Conservation (phyloP, 2,797 vertebrate species). For the Cyprinella venusta region DNA sequence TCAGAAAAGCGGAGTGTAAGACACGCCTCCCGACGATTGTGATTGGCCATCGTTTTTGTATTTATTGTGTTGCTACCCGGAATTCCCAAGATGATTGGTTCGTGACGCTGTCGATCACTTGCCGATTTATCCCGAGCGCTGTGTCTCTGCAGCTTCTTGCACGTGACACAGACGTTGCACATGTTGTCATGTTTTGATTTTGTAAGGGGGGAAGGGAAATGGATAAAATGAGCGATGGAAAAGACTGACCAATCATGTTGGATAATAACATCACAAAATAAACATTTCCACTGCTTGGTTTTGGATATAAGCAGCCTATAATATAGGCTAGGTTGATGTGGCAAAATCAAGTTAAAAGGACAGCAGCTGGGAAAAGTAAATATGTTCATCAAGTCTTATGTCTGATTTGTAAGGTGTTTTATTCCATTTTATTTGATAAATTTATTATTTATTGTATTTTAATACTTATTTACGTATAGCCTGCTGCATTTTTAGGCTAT, state of each 20-base stretch:
- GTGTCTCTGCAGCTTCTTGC: slow-evolving; percentile 52
- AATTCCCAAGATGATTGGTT: slow-evolving; percentile 60
- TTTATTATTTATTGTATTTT: background rate
- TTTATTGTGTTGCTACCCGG: slow-evolving; percentile 68
- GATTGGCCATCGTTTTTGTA: slow-evolving; percentile 60
- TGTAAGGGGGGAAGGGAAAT: slow-evolving; percentile 41
- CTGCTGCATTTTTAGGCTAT: background rate
- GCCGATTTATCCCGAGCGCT: slow-evolving; percentile 37
- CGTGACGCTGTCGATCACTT: slow-evolving; percentile 45
- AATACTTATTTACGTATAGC: background rate
- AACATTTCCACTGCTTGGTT: background rate
- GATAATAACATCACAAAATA: slow-evolving; percentile 11
- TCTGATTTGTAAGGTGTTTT: background rate
- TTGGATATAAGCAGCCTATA: background rate
- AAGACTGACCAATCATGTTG: background rate
- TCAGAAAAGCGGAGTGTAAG: slow-evolving; percentile 44
- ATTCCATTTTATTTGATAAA: background rate
- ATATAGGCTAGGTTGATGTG: background rate
- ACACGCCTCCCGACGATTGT: slow-evolving; percentile 32
- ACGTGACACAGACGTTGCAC: slow-evolving; percentile 64
- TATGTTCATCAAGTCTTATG: background rate
- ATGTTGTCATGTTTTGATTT: slow-evolving; percentile 65
- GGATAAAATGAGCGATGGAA: background rate
- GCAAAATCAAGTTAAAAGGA: background rate
- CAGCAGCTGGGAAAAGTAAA: background rate